A percentile compares a stretch with the other conserved stretches of the same genome.
These are phyloP conservation scores for Drosophila ambigua DNA, from an alignment of 1,140 invertebrate species.

Conservation along the genomic window DNA sequence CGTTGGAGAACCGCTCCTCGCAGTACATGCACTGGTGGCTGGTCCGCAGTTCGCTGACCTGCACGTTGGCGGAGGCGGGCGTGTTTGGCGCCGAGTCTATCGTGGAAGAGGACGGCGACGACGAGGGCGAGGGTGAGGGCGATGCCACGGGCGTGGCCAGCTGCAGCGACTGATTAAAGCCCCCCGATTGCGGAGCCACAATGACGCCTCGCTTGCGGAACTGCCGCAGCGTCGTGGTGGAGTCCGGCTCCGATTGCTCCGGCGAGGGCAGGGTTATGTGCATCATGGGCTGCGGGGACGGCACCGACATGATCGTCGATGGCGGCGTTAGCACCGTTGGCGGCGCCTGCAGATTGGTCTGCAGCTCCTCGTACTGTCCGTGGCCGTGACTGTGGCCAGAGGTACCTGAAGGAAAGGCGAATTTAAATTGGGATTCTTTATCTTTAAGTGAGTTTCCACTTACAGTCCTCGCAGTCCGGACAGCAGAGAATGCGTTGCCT, in stretches of 20 bases:
- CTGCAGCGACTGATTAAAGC: constrained; percentile 6
- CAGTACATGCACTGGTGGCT: constrained; percentile 71
- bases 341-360: constrained; percentile 37
- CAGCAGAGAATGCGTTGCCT: constrained; percentile 70
- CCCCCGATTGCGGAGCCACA: constrained; percentile 27
- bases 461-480: constrained; percentile 78
- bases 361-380: constrained; percentile 42
- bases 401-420: constrained; percentile 36
- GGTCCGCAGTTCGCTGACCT: constrained; percentile 51
- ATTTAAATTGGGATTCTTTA: background rate
- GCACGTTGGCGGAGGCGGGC: constrained; percentile 21
- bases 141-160: constrained; percentile 17
- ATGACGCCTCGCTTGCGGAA: constrained; percentile 69
- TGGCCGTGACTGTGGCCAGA: constrained; percentile 44
- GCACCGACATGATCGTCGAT: constrained; percentile 58
- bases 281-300: constrained; percentile 55
- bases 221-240: constrained; percentile 73
- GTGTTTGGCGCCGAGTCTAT: constrained; percentile 35
- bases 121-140: constrained; percentile 58
- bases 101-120: constrained; percentile 66
- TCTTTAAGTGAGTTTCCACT: constrained; percentile 16
- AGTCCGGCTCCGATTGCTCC: constrained; percentile 80
- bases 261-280: constrained; percentile 74
- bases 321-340: constrained; percentile 60
- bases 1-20: constrained; percentile 72